These are phyloP conservation scores for Antheraea mylitta DNA, from an alignment of 1,140 invertebrate species.

Conservation along the genomic window DNA sequence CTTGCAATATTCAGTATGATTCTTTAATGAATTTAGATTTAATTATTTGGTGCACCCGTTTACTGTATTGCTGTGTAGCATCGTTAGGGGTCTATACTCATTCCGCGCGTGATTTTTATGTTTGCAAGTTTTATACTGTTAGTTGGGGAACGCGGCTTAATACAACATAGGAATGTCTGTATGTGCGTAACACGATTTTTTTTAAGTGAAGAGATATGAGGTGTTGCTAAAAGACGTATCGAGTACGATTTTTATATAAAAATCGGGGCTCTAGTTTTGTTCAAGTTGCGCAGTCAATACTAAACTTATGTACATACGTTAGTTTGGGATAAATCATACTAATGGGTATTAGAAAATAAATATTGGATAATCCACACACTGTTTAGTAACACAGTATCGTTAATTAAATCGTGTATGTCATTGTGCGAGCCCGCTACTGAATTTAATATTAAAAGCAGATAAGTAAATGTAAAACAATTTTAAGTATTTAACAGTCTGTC, in stretches of 20 bases:
- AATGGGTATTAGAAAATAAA: conserved; percentile 19
- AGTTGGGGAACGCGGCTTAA: too few species aligned
- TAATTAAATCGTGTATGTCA: conserved; percentile 33
- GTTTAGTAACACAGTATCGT: conserved; percentile 5
- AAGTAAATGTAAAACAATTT: conserved; percentile 66
- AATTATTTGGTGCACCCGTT: conserved; percentile 49
- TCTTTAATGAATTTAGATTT: conserved; percentile 39
- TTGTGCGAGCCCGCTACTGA: conserved; percentile 61
- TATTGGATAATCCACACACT: conserved; percentile 13
- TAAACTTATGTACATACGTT: conserved; percentile 68
- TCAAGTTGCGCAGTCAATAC: conserved; percentile 17
- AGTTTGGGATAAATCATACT: conserved; percentile 39
- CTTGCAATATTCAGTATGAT: conserved; percentile 5
- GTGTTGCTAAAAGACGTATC: too few species aligned
- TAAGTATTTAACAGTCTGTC: conserved; percentile 73
- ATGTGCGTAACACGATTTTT: too few species aligned
- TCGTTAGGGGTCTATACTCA: conserved; percentile 38
- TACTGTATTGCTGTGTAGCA: conserved; percentile 46
- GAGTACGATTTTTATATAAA: too few species aligned
- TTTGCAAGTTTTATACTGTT: too few species aligned
- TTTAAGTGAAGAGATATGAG: too few species aligned
- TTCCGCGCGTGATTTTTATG: too few species aligned
- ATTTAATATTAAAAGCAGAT: conserved; percentile 54
- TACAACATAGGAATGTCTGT: too few species aligned
- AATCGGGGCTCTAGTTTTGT: too few species aligned